phyloP scores from a whole-genome alignment of 2,113 vertebrate species.

The Monarcha castaneiventris region DNA sequence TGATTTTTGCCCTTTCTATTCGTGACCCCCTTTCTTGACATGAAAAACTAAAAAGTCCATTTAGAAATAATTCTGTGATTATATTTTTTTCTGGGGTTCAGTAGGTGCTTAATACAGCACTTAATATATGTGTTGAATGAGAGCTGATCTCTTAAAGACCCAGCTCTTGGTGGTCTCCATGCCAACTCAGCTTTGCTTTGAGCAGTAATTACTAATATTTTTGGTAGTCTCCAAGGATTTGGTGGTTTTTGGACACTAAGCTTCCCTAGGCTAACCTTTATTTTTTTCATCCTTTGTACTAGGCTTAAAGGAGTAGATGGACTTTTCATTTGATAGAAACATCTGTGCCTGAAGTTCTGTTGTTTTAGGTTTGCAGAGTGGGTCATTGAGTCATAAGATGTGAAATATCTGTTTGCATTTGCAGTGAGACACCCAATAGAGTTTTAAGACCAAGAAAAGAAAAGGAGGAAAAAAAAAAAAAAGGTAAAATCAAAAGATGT shows the following conservation, averaged over 20 bases:
- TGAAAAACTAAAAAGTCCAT: conserved; percentile 36
- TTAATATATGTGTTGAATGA: conserved; percentile 32
- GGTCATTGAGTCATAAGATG: conserved; percentile 53
- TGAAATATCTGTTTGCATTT: conserved; percentile 69
- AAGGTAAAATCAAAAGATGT: not conserved
- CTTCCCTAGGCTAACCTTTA: conserved; percentile 46
- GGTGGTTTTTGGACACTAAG: conserved; percentile 34
- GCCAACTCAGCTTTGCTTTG: conserved; percentile 43
- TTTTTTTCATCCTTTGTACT: conserved; percentile 26
- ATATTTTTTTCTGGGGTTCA: conserved; percentile 16
- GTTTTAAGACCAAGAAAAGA: not conserved
- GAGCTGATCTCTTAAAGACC: conserved; percentile 30
- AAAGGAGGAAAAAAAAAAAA: not conserved
- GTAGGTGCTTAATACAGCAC: conserved; percentile 41
- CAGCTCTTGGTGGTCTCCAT: conserved; percentile 41
- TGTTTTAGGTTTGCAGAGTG: conserved; percentile 54
- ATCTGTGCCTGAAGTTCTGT: conserved; percentile 35
- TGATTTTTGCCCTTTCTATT: conserved; percentile 51
- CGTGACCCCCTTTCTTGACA: not conserved
- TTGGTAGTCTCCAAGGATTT: conserved; percentile 29
- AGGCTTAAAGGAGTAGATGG: conserved; percentile 38
- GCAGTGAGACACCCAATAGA: conserved; percentile 36
- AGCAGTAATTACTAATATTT: conserved; percentile 40
- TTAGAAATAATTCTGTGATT: conserved; percentile 52
- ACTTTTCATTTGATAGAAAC: conserved; percentile 70